phyloP scores from a whole-genome alignment of 2,797 vertebrate genomes.

The Enteromius mattozi region DNA sequence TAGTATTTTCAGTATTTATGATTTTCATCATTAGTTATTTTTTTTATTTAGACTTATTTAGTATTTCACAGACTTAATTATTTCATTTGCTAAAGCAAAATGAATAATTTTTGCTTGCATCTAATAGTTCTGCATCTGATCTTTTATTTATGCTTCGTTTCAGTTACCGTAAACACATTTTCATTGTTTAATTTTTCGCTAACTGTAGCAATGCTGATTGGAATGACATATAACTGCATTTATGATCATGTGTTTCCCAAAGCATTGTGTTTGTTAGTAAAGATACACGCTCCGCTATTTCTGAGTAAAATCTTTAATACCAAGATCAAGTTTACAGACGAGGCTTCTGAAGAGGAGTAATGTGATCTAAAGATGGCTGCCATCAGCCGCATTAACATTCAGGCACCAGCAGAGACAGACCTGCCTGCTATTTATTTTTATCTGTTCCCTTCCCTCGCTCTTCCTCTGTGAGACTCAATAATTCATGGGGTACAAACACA shows the following conservation, averaged over 20 bases:
- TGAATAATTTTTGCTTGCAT: not conserved
- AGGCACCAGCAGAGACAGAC: constrained; percentile 25
- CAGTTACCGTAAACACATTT: not conserved
- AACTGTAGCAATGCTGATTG: not conserved
- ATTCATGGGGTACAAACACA: constrained; percentile 34
- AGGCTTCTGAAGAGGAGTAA: constrained; percentile 21
- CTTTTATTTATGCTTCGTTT: not conserved
- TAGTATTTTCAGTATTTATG: too few relatives aligned
- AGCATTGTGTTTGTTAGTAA: not conserved
- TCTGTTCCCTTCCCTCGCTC: not conserved
- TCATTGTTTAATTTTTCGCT: not conserved
- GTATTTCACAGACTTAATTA: not conserved
- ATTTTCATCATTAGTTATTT: too few relatives aligned
- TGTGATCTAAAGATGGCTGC: constrained; percentile 30
- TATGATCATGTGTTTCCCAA: not conserved
- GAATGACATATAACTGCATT: not conserved
- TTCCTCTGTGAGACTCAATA: constrained; percentile 20
- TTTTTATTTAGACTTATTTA: not conserved
- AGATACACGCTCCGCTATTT: not conserved
- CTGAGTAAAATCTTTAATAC: not conserved
- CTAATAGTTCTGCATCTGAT: not conserved
- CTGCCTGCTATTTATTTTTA: constrained; percentile 40
- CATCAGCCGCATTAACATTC: constrained; percentile 15
- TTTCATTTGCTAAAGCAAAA: not conserved
- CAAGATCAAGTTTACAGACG: constrained; percentile 58